Evolutionary conservation across 2,797 vertebrate species (phyloP), one percentile per base, ranked within the genome.

Genomic region (Anguilla marmorata): DNA sequence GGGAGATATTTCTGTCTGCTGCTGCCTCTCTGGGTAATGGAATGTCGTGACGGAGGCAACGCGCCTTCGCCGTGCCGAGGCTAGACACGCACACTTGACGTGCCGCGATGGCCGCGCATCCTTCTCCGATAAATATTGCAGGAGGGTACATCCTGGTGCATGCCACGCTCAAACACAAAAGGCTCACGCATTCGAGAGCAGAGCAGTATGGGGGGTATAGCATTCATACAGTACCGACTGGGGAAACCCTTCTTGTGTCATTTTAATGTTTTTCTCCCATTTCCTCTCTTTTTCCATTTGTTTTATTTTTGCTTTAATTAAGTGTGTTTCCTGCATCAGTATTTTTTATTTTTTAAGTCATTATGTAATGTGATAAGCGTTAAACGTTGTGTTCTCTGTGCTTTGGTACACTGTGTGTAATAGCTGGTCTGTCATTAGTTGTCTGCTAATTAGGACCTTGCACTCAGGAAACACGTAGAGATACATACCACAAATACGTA

Each of bases 21-120:
- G n/a, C 45, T 33, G n/a, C 45, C 12, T 84, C 79, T 87, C 87
- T 54, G 80, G 48, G 58, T 82, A n/a, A 69, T 74, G 82, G 87
- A 85, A 88, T 88, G 87, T 14, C 30, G 19, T 84, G 80, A 88
- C 85, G 82, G 33, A 74, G 48, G 66, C 9, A 33, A 63, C 9
- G 87, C 9, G 8, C 12, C 60, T 85, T 45, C 37, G 33, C 74
- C 83, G 14, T 0, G 45, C 41, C 41, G 6, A 82, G 37, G 0
- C 41, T n/a, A 80, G 79, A 50, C 79, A 50, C 45, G 41, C 79
- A 50, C 45, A n/a, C 45, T 82, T 79, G 45, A 45, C 19, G 12
- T 45, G 74, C 74, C 14, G 45, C 9, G 24, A 50, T 50, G 79
- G 21, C 79, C 5, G 6, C 3, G 6, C 24, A 16, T 82, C 79